A percentile compares a stretch with the other conserved stretches of the same genome.
These are phyloP conservation scores for Cynoglossus semilaevis DNA, from an alignment of 2,113 vertebrate genomes.

Conservation along the genomic window DNA sequence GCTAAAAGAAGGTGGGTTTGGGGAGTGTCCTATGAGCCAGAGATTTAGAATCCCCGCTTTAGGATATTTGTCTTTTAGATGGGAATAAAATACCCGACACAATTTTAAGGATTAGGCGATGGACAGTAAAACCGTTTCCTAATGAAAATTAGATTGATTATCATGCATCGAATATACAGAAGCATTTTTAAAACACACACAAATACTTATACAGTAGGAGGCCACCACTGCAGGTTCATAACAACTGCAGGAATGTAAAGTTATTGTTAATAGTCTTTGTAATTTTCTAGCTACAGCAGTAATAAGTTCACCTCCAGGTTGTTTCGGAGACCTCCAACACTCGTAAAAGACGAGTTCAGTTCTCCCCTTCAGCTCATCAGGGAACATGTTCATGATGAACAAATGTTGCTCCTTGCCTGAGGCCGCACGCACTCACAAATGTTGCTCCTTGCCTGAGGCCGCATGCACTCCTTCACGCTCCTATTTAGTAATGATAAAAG, in stretches of 20 bases:
- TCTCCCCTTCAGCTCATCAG: slow-evolving; percentile 15
- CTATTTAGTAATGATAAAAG: slow-evolving; percentile 19
- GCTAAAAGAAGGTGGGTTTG: no score
- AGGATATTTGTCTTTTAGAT: no score
- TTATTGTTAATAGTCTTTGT: slow-evolving; percentile 14
- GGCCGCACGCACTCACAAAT: slow-evolving; percentile 12
- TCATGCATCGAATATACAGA: no score
- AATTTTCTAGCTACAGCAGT: slow-evolving; percentile 14
- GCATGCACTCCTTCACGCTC: not conserved
- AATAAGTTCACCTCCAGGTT: slow-evolving; percentile 12
- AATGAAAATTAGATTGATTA: no score
- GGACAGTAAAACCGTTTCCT: no score
- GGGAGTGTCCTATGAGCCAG: no score
- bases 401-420: slow-evolving; percentile 10
- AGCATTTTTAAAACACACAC: not conserved
- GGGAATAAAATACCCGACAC: no score
- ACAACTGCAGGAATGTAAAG: not conserved
- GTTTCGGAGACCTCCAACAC: not conserved
- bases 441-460: slow-evolving; percentile 11
- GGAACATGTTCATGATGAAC: slow-evolving; percentile 32
- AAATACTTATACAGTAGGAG: not conserved
- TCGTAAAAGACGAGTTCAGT: not conserved
- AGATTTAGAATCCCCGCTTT: no score
- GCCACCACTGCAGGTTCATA: not conserved
- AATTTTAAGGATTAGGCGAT: no score